Evolutionary conservation across 2,113 vertebrate species (phyloP).

Genomic region (Crotophaga sulcirostris): DNA sequence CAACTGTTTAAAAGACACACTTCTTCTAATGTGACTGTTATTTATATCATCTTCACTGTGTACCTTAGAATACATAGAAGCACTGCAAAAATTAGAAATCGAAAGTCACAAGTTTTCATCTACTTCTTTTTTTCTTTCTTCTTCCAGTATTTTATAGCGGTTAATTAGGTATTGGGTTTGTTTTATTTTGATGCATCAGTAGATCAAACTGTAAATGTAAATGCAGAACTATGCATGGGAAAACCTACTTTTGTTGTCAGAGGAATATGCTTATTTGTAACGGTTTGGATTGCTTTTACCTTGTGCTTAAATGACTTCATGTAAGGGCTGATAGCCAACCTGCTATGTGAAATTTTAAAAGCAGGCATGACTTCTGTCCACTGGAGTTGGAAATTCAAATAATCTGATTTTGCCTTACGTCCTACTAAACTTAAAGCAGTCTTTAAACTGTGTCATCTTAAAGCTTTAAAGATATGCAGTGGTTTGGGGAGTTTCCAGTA

Average conservation of each 20-base stretch:
- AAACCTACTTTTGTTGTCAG: neutral
- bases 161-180: neutral
- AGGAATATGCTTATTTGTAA: neutral
- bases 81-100: neutral
- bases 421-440: neutral
- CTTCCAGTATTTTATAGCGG: neutral
- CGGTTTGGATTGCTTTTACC: neutral
- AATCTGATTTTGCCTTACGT: neutral
- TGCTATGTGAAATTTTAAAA: neutral
- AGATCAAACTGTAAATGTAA: neutral
- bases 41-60: neutral
- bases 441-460: neutral
- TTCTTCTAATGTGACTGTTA: no score
- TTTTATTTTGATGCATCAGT: neutral
- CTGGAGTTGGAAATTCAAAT: neutral
- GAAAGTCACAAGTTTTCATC: neutral
- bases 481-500: neutral
- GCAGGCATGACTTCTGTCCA: neutral
- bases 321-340: neutral
- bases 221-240: neutral
- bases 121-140: neutral
- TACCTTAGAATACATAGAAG: neutral
- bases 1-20: neutral
- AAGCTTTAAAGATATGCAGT: neutral
- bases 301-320: neutral